Evolutionary conservation across 2,113 vertebrate species (phyloP), one percentile per base, ranked within the genome.

Genomic region (Chrysemys picta): DNA sequence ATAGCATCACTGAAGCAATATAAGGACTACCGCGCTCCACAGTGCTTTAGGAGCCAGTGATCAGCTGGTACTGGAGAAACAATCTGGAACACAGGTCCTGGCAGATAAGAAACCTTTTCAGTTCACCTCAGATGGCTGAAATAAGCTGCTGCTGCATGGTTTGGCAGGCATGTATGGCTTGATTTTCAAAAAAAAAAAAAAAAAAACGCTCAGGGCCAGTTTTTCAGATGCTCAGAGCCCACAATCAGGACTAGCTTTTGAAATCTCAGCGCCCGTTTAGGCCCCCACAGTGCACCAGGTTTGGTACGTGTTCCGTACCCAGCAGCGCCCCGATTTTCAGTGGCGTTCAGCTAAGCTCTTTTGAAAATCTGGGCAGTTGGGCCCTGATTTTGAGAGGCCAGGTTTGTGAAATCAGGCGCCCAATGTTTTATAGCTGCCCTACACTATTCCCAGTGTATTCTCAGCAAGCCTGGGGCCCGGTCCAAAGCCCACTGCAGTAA

Each of bases 341-440:
- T 14, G 27, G 45, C 17, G 27, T 50, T 49, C 17, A 75, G 11
- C 76, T 35, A 13, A 16, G 25, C 47, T 19, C 76, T 50, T 76
- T 47, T 13, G 45, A 31, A 79, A 79, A 31, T 79, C 76, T 29
- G 47, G 45, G 14, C 76, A 49, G 6, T 2, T 75, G 69, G 69
- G 10, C 38, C 47, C 2, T 2, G 0, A 2, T 54, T 4, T 2
- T 4, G 21, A 85, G 65, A 90, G 10, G 6, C n/a, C 0, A 1
- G 0, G 2, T 1, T 25, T 47, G 38, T 76, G 42, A 47, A 76
- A 45, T 76, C 72, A 82, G 76, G 45, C 57, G 53, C 72, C 5
- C 1, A 0, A 72, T 11, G 6, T 1, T 4, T 42, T 27, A 0
- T 2, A 0, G 2, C 52, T 75, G 4, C 38, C 53, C 53, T 13